Evolutionary conservation across 2,888 invertebrate genomes (phyloP), one percentile per base, ranked within the genome.

Genomic region (Drepanosiphum platanoidis): DNA sequence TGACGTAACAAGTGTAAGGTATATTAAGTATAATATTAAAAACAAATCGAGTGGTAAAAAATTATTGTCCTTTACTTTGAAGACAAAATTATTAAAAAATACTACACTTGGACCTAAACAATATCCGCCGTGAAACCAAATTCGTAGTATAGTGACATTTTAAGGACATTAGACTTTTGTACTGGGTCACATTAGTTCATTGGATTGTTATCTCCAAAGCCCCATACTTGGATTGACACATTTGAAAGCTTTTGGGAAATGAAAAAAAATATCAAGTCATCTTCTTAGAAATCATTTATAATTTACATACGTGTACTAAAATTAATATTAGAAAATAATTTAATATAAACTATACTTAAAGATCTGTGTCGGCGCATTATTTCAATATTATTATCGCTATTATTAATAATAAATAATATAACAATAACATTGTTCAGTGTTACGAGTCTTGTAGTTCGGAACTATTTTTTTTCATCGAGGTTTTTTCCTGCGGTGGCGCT

Each of bases 401-500:
- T 36, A 58, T 32, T n/a, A 32, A n/a, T 27, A 27, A n/a, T n/a
- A n/a, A 32, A 71, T 70, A 70, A 68, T 70, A 46, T 32, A 46
- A 68, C 27, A 68, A 34, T 74, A 42, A 82, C 27, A 46, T 36
- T 39, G 9, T 36, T 74, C 42, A 42, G 34, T 52, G 46, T 42
- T 82, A 82, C 82, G 82, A 82, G 82, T 74, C 82, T 82, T 82
- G 82, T 64, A 34, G 42, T 64, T 74, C 72, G 74, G 75, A 87
- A 84, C 79, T 86, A 13, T 72, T 36, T 71, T 81, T 83, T 32
- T 72, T 58, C 66, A 70, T 71, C 4, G 58, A 34, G 8, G 71
- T 22, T 71, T 70, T 86, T 5, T n/a, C 34, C 36, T 77, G 86
- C 5, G 79, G 86, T 15, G 88, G 89, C 87, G 87, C 90, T 89